Evolutionary conservation across 2,888 invertebrate genomes (phyloP), one percentile per base, ranked within the genome.

Genomic region (Amitus sp.): DNA sequence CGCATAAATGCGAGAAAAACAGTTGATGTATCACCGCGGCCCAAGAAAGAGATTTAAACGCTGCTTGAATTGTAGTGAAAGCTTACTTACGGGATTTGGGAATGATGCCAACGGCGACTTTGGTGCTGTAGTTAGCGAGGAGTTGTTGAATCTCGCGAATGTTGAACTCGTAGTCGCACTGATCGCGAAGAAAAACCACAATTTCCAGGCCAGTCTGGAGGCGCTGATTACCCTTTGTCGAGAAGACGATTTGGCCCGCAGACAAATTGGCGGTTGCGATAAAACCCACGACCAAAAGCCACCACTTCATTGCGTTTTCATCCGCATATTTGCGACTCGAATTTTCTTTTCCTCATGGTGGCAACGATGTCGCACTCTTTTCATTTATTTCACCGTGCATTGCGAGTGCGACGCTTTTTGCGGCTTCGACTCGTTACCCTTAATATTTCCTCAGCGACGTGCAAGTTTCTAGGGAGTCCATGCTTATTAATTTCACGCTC

Each of bases 141-240:
- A 77, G 59, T 69, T 78, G 65, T 72, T 74, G 72, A 73, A 82
- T 67, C 66, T 74, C 75, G 23, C 68, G 65, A 43, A 62, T 57
- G 43, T 72, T 72, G 49, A 69, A 55, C 49, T 69, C 68, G 20
- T 56, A 56, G 59, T 76, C 72, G 68, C 79, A 80, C 57, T 72
- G 69, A 45, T 80, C 76, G 49, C 77, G 73, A 27, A 81, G 68
- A 58, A 77, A 80, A 49, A 80, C 69, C 58, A 76, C 71, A 55
- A 79, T 69, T 33, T 75, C 74, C 34, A 72, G 51, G 65, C 72
- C 64, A 67, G 65, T 52, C 28, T 50, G 74, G 77, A 82, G 59
- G 76, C 83, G 63, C 75, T 75, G 64, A 80, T 81, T 73, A 79
- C 77, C 72, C 82, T 80, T 45, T 80, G 78, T 72, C 80, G 78